Evolutionary conservation across 92 coral and sea anemone genomes (phyloP), one percentile per base, ranked within the genome.

Genomic region (Pocillopora meandrina): DNA sequence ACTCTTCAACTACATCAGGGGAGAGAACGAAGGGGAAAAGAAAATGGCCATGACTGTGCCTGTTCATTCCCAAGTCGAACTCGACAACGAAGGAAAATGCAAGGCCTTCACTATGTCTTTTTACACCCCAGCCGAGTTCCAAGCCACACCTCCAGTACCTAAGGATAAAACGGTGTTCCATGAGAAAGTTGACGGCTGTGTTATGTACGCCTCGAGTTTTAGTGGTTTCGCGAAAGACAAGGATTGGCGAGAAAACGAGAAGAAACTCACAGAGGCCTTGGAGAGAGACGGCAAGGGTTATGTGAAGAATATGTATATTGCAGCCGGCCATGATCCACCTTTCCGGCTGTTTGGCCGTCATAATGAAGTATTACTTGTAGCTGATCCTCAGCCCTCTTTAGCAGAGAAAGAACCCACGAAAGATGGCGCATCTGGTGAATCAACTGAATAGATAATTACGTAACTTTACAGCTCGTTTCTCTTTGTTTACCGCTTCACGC

Each of bases 321-420:
- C 91, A 12, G 91, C 89, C n/a, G 93, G 93, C 3, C 82, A 90
- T 56, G 93, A 90, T 55, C 91, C 93, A 23, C 93, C 93, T 0
- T 90, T 87, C 70, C 77, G 91, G 10, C 70, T 87, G 18, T 90
- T 89, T 86, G 93, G 93, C 47, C 88, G 93, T 49, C 78, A 82
- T 55, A 90, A 90, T 84, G 93, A 90, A 80, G 86, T 90, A 2
- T 36, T 77, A 67, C 73, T 90, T 12, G 56, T 72, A 56, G 91
- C 91, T 36, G 93, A 88, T 67, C 80, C 81, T 33, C 81, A 80
- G 71, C 79, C 84, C 7, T 55, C 89, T 20, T 1, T 55, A 23
- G 82, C 76, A 31, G 67, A 59, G 21, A 34, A 64, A 49, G 63
- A 84, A 23, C 59, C 71, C 0, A 60, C 18, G 31, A 61, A 57